Percentiles rank a stretch among this genome's conserved stretches.
phyloP scores from a whole-genome alignment of 2,797 vertebrate species.

The Xiphorhynchus erythropygius region DNA sequence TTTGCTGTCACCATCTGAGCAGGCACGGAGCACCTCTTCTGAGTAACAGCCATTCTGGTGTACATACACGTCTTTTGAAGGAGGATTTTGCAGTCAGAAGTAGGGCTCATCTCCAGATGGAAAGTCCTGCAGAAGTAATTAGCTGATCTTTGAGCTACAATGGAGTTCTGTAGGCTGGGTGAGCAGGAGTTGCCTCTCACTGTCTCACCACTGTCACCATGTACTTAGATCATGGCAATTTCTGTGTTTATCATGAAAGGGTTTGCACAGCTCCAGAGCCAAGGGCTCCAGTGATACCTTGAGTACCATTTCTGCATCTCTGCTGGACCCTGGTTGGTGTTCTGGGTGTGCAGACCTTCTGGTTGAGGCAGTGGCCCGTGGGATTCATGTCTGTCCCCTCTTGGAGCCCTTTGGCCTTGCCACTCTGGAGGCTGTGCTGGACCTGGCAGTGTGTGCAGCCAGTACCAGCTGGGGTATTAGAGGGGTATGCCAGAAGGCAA shows the following conservation, averaged over 20 bases:
- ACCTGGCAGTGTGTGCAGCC: neutral
- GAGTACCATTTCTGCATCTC: neutral
- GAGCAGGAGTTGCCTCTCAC: neutral
- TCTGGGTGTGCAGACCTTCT: neutral
- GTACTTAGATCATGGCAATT: neutral
- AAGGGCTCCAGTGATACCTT: neutral
- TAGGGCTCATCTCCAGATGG: neutral
- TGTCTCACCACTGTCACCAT: accelerated
- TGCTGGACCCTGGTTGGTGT: neutral
- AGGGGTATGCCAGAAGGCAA: neutral
- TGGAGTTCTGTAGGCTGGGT: neutral
- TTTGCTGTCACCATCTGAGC: neutral
- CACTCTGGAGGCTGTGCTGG: neutral
- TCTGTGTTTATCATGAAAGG: neutral
- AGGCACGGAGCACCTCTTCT: neutral
- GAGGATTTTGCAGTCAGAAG: neutral
- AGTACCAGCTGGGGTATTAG: neutral
- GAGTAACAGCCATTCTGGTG: neutral
- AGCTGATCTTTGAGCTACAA: neutral
- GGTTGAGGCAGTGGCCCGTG: accelerated
- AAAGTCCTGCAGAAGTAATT: neutral
- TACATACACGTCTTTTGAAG: neutral
- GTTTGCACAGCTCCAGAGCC: neutral
- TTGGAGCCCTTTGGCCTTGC: neutral
- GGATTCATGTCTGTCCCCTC: neutral